Base-by-base conservation (phyloP, 2,888 invertebrate species). In the Dolichomitus sp. region DNA sequence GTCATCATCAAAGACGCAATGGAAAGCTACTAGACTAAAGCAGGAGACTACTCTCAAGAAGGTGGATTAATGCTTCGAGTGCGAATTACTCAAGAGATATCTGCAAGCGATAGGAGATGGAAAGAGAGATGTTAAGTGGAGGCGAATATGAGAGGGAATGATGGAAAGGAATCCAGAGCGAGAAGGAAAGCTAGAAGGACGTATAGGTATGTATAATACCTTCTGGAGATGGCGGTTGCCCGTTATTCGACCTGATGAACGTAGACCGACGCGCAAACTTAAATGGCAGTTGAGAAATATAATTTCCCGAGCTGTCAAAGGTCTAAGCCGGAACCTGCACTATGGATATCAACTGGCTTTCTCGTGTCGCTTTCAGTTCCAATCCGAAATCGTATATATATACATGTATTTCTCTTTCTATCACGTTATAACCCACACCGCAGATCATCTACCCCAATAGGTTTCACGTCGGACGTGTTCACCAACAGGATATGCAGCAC, bases 211-310 rank as follows among this genome's bases (percentile, higher is more conserved):
- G 77, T 75, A 77, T 50, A 79, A 81, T 82, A 74, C 80, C 83
- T 80, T 70, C 69, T 66, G 74, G 68, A 48, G 73, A 77, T 72
- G 74, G 61, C 68, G 70, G 68, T 72, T 70, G 61, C 72, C 50
- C 70, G 68, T 86, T 86, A 87, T 73, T 73, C 48, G 48, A 48
- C 61, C 85, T 89, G 89, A 90, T 88, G 88, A 90, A 88, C 88
- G 61, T 61, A 33, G 85, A 86, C 81, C 86, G 86, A 84, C 83
- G 88, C 83, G 87, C 89, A 88, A 90, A 91, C 90, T 91, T 91
- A 90, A 91, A 92, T 90, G 91, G 88, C 91, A 90, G 91, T 91
- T 91, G 89, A 90, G 91, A 91, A 92, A 92, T 92, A 91, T 91
- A 91, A 92, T 92, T 92, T 91, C 90, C 91, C 87, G 87, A 88